Conservation (phyloP, 1,140 invertebrate species). For the Drosophila funebris region DNA sequence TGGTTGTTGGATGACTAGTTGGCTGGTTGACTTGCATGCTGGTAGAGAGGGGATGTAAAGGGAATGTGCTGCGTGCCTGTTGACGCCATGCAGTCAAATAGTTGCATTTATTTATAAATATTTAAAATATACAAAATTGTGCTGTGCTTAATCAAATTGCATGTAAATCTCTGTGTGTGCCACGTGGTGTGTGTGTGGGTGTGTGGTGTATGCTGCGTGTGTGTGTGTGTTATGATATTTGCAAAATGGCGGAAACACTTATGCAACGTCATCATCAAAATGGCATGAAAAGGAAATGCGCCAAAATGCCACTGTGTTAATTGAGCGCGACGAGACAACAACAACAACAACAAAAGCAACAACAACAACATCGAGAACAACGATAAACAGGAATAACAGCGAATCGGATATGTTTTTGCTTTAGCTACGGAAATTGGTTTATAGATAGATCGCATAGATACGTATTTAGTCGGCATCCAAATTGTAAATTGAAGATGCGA, state of each 20-base stretch:
- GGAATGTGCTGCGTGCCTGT: slow-evolving; percentile 12
- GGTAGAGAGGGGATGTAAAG: not conserved
- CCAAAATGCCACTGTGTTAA: slow-evolving; percentile 69
- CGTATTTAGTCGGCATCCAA: slow-evolving; percentile 59
- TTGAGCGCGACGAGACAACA: slow-evolving; percentile 57
- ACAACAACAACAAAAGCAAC: slow-evolving; percentile 18
- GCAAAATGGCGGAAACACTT: slow-evolving; percentile 63
- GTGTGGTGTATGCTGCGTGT: slow-evolving; percentile 12
- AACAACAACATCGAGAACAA: slow-evolving; percentile 7
- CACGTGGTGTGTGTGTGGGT: not conserved
- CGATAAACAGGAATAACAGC: not conserved
- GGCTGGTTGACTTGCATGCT: not conserved
- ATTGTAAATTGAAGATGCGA: slow-evolving; percentile 72
- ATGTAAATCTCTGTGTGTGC: slow-evolving; percentile 26
- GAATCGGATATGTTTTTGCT: slow-evolving; percentile 49
- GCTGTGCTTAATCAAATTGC: slow-evolving; percentile 68
- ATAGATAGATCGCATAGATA: slow-evolving; percentile 64
- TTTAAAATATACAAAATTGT: slow-evolving; percentile 64
- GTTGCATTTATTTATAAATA: slow-evolving; percentile 78
- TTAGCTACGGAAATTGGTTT: slow-evolving; percentile 68
- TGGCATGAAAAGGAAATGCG: slow-evolving; percentile 61
- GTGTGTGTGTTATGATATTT: slow-evolving; percentile 15
- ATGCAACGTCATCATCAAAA: slow-evolving; percentile 52
- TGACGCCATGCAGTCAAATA: slow-evolving; percentile 54
- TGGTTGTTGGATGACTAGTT: slow-evolving; percentile 18